These are phyloP conservation scores for Litoditis marina DNA, from an alignment of 2,888 invertebrate genomes.

Conservation along the genomic window DNA sequence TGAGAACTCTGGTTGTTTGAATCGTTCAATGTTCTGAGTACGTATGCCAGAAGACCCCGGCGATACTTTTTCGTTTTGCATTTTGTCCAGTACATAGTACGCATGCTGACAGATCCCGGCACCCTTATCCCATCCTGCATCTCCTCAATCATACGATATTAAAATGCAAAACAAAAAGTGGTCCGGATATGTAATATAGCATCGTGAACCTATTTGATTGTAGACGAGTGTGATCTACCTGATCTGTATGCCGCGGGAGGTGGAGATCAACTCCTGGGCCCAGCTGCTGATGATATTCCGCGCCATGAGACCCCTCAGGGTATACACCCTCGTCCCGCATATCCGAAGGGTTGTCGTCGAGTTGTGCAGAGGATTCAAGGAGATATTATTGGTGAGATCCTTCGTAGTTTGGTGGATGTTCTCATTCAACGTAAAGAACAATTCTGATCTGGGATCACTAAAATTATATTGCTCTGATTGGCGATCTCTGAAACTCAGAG, in stretches of 20 bases:
- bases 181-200: neutral
- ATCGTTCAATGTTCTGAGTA: too few species aligned
- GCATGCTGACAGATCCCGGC: too few species aligned
- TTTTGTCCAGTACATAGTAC: too few species aligned
- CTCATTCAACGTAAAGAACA: too few species aligned
- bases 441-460: too few species aligned
- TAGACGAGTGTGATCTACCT: constrained; percentile 69
- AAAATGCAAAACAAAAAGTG: too few species aligned
- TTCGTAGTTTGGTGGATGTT: neutral
- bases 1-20: too few species aligned
- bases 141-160: too few species aligned
- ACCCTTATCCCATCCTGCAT: too few species aligned
- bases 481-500: too few species aligned
- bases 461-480: too few species aligned
- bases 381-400: constrained; percentile 79
- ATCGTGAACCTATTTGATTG: neutral
- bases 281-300: constrained; percentile 92
- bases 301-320: constrained; percentile 88
- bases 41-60: too few species aligned
- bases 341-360: constrained; percentile 99
- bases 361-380: constrained; percentile 94
- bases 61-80: neutral
- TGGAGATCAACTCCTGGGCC: constrained; percentile 87
- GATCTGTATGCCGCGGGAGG: constrained; percentile 88
- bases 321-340: constrained; percentile 88